Percentiles rank a stretch among this genome's conserved stretches.
These are phyloP conservation scores for Phylloscopus whistleri DNA, from an alignment of 2,113 vertebrate species.

Conservation along the genomic window DNA sequence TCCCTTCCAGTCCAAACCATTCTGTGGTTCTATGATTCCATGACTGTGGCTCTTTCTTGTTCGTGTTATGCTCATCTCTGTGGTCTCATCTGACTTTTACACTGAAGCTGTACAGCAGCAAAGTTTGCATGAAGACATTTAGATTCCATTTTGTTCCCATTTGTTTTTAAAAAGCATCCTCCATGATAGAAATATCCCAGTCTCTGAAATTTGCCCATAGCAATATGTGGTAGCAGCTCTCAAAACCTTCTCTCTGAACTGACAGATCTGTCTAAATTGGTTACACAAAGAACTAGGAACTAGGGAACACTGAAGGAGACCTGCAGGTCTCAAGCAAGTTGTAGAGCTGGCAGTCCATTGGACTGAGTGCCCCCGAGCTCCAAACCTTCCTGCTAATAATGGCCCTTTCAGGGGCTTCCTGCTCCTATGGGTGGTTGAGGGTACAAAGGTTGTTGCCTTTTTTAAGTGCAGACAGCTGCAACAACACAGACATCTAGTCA, in stretches of 20 bases:
- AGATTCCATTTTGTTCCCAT: background rate
- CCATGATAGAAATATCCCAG: background rate
- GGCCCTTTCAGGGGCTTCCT: background rate
- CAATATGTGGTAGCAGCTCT: background rate
- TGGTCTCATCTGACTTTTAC: background rate
- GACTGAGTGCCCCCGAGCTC: background rate
- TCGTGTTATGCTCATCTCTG: background rate
- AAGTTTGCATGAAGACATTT: background rate
- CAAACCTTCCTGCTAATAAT: background rate
- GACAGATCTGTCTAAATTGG: background rate
- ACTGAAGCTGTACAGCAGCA: background rate
- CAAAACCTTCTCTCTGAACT: background rate
- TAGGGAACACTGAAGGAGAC: background rate
- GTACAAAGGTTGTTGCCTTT: background rate
- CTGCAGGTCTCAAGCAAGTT: background rate
- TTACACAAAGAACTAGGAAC: background rate
- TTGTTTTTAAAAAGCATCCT: background rate
- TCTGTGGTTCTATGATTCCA: background rate
- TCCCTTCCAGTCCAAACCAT: background rate
- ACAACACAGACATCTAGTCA: background rate
- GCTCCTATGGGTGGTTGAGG: background rate
- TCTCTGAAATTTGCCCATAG: background rate
- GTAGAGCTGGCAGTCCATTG: background rate
- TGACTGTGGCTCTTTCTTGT: background rate
- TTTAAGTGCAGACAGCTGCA: background rate